These are phyloP conservation scores for Periophthalmodon schlosseri DNA, from an alignment of 2,113 vertebrate species.

Conservation along the genomic window DNA sequence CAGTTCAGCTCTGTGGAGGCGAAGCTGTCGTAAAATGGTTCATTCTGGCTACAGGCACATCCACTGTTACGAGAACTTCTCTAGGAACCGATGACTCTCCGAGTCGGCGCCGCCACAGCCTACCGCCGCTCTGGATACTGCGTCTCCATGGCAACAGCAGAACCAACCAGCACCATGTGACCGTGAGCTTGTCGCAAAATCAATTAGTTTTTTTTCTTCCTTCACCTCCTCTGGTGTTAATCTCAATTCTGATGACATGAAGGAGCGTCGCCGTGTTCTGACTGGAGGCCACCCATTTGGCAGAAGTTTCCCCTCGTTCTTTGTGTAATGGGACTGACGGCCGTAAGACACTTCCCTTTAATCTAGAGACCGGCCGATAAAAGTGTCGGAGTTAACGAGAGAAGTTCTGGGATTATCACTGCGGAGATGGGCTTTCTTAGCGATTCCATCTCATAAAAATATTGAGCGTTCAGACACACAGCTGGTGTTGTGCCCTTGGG, in stretches of 20 bases:
- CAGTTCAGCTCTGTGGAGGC: too few relatives aligned
- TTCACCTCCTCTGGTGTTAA: slow-evolving; percentile 26
- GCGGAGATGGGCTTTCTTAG: not conserved
- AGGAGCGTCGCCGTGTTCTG: slow-evolving; percentile 52
- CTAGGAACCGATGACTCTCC: slow-evolving; percentile 43
- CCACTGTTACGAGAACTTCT: slow-evolving; percentile 28
- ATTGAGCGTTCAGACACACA: not conserved
- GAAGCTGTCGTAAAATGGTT: too few relatives aligned
- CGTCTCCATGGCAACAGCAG: slow-evolving; percentile 55
- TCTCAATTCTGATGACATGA: slow-evolving; percentile 37
- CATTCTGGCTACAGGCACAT: slow-evolving; percentile 17
- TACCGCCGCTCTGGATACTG: slow-evolving; percentile 2
- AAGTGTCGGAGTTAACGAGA: slow-evolving; percentile 6
- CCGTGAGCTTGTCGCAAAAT: slow-evolving; percentile 15
- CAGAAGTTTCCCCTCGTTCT: slow-evolving; percentile 29
- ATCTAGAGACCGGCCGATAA: slow-evolving; percentile 40
- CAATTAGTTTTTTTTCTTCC: slow-evolving; percentile 13
- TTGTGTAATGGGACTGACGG: slow-evolving; percentile 54
- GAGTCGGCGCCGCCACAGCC: slow-evolving; percentile 22
- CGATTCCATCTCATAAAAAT: not conserved
- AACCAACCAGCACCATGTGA: slow-evolving; percentile 17
- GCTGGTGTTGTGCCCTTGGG: too few relatives aligned
- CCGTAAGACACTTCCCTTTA: slow-evolving; percentile 31
- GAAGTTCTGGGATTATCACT: not conserved
- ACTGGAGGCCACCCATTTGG: slow-evolving; percentile 37